Evolutionary conservation across 2,888 invertebrate species (phyloP), one percentile per base, ranked within the genome.

Genomic region (Rotaria macrura): DNA sequence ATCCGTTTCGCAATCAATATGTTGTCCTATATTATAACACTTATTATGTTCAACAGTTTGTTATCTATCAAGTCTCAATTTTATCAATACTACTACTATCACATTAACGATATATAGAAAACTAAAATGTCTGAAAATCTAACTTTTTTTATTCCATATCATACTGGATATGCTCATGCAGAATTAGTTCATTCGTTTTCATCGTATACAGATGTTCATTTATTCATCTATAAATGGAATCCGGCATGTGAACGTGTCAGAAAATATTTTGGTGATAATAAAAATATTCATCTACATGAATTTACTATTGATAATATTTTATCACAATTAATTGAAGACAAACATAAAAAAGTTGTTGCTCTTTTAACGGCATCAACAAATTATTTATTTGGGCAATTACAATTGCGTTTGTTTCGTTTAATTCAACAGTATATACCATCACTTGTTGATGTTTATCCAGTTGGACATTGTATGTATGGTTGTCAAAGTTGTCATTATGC

Each of bases 331-430:
- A 43, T 25, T n/a, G 5, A 43, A 43, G n/a, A 23, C 43, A 79
- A 40, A 43, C 9, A 6, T 43, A 40, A 25, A 43, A 65, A 65
- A 38, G 25, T 79, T 40, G 79, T 79, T 43, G 1, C 43, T 79
- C 25, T 79, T n/a, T 34, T 79, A 40, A 79, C 79, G 12, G 79
- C 79, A 40, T 79, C 79, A 43, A 43, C n/a, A 40, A 79, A 79
- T 79, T 79, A 79, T n/a, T 79, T 79, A 79, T 79, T 79, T 79
- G 79, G 79, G 25, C 40, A 79, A 79, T n/a, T 79, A 43, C 79
- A 79, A 79, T 12, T 79, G 25, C 40, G 43, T n/a, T n/a, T 79
- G n/a, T 79, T 79, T 43, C 40, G 43, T 79, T 20, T 43, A 43
- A n/a, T 79, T 10, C 40, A 79, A 79, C 25, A 79, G n/a, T 43